Conservation (phyloP, 2,888 invertebrate species). For the Meta bourneti region DNA sequence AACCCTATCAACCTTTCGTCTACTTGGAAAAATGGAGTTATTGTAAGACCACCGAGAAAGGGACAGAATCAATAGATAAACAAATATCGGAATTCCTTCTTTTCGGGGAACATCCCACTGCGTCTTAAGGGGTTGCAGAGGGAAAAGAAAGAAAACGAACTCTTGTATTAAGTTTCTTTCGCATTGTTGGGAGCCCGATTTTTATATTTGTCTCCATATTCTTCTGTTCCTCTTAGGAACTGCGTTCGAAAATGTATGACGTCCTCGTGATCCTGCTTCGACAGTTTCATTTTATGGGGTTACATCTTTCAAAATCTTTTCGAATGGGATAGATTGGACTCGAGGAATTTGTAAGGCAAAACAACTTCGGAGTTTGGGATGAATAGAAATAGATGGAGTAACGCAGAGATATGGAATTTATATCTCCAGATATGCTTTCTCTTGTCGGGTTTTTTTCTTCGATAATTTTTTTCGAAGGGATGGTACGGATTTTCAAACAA, state of each 20-base stretch:
- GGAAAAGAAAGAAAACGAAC: constrained; percentile 14
- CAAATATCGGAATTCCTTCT: constrained; percentile 42
- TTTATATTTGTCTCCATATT: constrained; percentile 31
- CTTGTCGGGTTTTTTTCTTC: background rate
- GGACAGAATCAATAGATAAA: constrained; percentile 58
- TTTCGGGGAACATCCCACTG: constrained; percentile 35
- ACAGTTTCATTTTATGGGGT: constrained; percentile 66
- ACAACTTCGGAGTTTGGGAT: constrained; percentile 2
- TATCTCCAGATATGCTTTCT: constrained; percentile 43
- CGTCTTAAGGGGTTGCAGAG: constrained; percentile 19
- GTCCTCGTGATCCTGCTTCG: constrained; percentile 41
- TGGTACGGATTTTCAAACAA: constrained; percentile 62
- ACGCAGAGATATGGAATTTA: constrained; percentile 64
- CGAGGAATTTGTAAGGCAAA: constrained; percentile 62
- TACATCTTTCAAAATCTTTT: constrained; percentile 57
- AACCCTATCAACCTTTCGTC: constrained; percentile 38
- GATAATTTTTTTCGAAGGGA: constrained; percentile 37
- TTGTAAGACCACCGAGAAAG: constrained; percentile 24
- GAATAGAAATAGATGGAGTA: background rate
- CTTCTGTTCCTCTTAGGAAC: background rate
- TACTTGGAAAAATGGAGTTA: constrained; percentile 23
- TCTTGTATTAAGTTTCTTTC: constrained; percentile 64
- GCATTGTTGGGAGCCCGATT: constrained; percentile 46
- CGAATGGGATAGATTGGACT: constrained; percentile 46
- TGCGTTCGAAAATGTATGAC: constrained; percentile 56